phyloP scores from a whole-genome alignment of 2,797 vertebrate species.

The Malurus leucopterus region DNA sequence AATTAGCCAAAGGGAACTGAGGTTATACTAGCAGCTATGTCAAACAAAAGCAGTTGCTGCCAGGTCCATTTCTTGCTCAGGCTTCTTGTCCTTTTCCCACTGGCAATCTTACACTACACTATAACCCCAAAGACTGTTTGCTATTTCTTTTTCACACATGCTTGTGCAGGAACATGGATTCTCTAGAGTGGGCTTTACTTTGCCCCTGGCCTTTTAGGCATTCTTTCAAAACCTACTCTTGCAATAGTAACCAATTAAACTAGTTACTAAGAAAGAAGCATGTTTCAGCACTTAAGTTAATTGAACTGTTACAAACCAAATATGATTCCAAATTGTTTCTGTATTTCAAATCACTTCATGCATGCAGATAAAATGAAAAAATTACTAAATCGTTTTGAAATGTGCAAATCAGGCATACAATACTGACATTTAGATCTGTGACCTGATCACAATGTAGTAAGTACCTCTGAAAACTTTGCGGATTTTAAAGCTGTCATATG shows the following conservation, averaged over 20 bases:
- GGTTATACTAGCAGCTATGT: constrained; percentile 14
- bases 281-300: constrained; percentile 76
- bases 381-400: constrained; percentile 67
- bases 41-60: background rate
- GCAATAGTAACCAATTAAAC: constrained; percentile 72
- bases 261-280: constrained; percentile 68
- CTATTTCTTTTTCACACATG: constrained; percentile 25
- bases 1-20: constrained; percentile 21
- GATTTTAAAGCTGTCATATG: constrained; percentile 53
- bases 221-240: constrained; percentile 64
- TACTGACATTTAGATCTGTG: constrained; percentile 72
- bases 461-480: constrained; percentile 53
- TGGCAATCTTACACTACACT: background rate
- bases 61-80: background rate
- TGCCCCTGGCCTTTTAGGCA: constrained; percentile 50
- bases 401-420: constrained; percentile 64
- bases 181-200: constrained; percentile 25
- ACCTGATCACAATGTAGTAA: constrained; percentile 62
- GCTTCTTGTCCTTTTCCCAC: background rate
- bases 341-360: constrained; percentile 69
- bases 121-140: constrained; percentile 6
- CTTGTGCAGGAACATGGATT: constrained; percentile 36
- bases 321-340: constrained; percentile 74
- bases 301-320: constrained; percentile 77
- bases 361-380: constrained; percentile 70